phyloP scores from a whole-genome alignment of 2,888 invertebrate genomes.

The Hecatera dysodea region DNA sequence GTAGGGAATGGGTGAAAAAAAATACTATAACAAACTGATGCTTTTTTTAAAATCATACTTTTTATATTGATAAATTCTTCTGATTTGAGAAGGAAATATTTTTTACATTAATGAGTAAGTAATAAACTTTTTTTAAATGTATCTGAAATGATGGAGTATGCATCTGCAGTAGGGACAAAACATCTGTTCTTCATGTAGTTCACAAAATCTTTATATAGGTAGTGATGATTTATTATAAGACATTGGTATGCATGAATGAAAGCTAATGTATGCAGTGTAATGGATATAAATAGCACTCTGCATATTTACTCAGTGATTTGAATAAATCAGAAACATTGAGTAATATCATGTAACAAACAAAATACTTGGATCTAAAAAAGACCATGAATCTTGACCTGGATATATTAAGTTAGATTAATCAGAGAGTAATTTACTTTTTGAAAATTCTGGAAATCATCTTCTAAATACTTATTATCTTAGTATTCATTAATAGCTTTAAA shows the following conservation, averaged over 20 bases:
- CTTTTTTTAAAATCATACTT: background rate
- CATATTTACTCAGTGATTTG: slow-evolving; percentile 6
- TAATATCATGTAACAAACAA: background rate
- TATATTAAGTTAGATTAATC: background rate
- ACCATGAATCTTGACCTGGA: background rate
- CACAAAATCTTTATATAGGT: background rate
- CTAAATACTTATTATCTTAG: background rate
- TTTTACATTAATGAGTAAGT: background rate
- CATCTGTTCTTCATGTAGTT: too few relatives aligned
- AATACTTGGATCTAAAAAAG: background rate
- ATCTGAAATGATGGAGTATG: background rate
- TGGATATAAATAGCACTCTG: background rate
- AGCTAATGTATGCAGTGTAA: slow-evolving; percentile 12
- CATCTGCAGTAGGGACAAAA: background rate
- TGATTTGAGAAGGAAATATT: background rate
- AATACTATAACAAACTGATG: background rate
- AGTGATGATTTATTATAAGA: background rate
- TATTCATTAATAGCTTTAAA: background rate
- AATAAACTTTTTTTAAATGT: background rate
- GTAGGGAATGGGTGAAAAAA: background rate
- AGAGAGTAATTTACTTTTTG: background rate
- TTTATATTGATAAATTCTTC: background rate
- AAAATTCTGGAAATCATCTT: background rate
- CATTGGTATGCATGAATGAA: background rate
- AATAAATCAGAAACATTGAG: background rate